Evolutionary conservation across 1,140 invertebrate species (phyloP).

Genomic region (Pseudoatta argentina): DNA sequence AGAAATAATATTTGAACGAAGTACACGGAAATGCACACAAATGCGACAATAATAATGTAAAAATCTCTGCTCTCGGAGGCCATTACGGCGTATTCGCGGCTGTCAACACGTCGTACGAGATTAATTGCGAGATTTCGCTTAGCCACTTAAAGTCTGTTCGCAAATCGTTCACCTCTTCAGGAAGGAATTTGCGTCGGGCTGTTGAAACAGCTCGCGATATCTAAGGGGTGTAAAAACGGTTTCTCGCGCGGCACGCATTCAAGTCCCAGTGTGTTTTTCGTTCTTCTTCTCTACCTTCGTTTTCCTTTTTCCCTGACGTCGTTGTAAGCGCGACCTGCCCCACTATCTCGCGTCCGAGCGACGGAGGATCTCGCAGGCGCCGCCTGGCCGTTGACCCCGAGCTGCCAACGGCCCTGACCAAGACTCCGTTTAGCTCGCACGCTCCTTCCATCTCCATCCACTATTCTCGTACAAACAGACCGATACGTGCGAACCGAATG

Average conservation of each 20-base stretch:
- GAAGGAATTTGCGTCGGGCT: background rate
- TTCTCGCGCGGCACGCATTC: constrained; percentile 38
- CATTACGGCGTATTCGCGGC: constrained; percentile 8
- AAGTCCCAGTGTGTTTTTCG: constrained; percentile 29
- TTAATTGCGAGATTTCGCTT: constrained; percentile 1
- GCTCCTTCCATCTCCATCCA: constrained; percentile 58
- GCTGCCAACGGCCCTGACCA: constrained; percentile 76
- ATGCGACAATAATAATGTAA: constrained; percentile 24
- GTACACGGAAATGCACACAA: background rate
- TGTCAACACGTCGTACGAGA: too few species aligned
- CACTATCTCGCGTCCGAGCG: constrained; percentile 77
- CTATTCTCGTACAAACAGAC: constrained; percentile 16
- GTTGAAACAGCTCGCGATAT: background rate
- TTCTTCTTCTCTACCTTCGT: constrained; percentile 29
- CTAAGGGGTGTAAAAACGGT: background rate
- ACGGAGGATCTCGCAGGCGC: constrained; percentile 83
- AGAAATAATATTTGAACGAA: background rate
- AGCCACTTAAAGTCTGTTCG: background rate
- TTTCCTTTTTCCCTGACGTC: constrained; percentile 63
- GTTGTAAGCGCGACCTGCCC: constrained; percentile 83
- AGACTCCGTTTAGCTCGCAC: constrained; percentile 68
- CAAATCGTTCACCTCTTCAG: background rate
- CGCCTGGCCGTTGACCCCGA: constrained; percentile 84
- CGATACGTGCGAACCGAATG: background rate
- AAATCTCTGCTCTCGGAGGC: background rate